Conservation (phyloP, 2,113 vertebrate genomes). For the Casuarius casuarius region DNA sequence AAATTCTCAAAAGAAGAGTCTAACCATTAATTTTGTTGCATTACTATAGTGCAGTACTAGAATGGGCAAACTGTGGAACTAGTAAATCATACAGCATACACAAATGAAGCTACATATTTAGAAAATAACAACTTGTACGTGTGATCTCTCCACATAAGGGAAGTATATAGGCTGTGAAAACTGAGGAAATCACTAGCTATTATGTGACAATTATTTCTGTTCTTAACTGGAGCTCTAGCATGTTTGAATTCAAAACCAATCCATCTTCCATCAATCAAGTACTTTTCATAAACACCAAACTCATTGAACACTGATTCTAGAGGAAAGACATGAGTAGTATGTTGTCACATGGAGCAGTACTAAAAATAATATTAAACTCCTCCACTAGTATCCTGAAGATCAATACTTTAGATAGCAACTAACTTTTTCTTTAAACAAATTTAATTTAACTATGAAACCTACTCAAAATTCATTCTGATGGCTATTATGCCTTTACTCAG, state of each 20-base stretch:
- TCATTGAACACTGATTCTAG: not conserved
- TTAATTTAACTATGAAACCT: not conserved
- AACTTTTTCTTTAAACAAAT: not conserved
- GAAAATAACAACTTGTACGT: not conserved
- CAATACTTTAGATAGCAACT: not conserved
- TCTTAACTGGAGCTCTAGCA: not conserved
- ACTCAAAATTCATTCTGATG: not conserved
- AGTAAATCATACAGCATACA: not conserved
- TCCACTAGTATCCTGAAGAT: not conserved
- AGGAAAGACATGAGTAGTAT: not conserved
- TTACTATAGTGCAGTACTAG: not conserved
- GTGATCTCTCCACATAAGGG: not conserved
- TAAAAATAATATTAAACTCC: not conserved
- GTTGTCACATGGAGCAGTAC: not conserved
- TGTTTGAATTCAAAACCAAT: not conserved
- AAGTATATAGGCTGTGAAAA: not conserved
- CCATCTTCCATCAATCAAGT: not conserved
- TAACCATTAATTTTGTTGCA: not conserved
- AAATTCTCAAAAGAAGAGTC: not conserved
- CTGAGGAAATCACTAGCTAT: not conserved
- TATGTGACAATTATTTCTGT: not conserved
- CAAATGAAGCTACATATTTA: not conserved
- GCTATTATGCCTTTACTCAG: not conserved
- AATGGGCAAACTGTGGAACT: not conserved
- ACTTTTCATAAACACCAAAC: not conserved